Conservation (phyloP, 2,888 invertebrate species). For the Amphimallon solstitiale region DNA sequence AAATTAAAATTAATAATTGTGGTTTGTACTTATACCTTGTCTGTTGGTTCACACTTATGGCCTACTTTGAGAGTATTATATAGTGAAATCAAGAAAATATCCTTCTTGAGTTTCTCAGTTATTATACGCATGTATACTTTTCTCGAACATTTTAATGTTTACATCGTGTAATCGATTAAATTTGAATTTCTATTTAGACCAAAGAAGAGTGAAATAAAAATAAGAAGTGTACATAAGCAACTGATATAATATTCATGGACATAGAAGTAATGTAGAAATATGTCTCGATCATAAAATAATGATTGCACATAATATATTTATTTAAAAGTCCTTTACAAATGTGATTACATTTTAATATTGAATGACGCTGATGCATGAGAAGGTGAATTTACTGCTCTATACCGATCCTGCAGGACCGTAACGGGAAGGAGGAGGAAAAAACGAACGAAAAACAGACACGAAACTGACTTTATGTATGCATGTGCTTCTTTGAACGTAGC, state of each 20-base stretch:
- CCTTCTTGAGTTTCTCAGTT: too few species aligned
- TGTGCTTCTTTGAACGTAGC: neutral
- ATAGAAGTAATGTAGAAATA: conserved; percentile 46
- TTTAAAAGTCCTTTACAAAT: conserved; percentile 57
- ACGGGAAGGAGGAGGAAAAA: conserved; percentile 44
- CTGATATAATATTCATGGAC: conserved; percentile 21
- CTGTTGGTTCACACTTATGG: too few species aligned
- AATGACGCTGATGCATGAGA: conserved; percentile 56
- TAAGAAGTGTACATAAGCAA: conserved; percentile 27
- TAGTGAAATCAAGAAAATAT: too few species aligned
- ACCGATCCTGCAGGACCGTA: conserved; percentile 48
- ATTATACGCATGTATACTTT: too few species aligned
- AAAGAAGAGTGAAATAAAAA: neutral
- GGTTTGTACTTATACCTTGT: too few species aligned
- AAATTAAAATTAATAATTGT: too few species aligned
- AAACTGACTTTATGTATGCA: conserved; percentile 14
- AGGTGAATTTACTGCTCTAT: conserved; percentile 54
- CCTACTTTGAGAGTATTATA: too few species aligned
- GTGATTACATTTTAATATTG: conserved; percentile 61
- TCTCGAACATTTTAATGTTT: neutral
- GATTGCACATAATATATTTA: conserved; percentile 49
- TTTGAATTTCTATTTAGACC: neutral
- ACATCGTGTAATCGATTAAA: neutral
- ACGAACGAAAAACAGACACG: conserved; percentile 40
- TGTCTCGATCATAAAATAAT: conserved; percentile 50